Evolutionary conservation across 2,888 invertebrate genomes (phyloP).

Genomic region (Pristionchus fissidentatus): DNA sequence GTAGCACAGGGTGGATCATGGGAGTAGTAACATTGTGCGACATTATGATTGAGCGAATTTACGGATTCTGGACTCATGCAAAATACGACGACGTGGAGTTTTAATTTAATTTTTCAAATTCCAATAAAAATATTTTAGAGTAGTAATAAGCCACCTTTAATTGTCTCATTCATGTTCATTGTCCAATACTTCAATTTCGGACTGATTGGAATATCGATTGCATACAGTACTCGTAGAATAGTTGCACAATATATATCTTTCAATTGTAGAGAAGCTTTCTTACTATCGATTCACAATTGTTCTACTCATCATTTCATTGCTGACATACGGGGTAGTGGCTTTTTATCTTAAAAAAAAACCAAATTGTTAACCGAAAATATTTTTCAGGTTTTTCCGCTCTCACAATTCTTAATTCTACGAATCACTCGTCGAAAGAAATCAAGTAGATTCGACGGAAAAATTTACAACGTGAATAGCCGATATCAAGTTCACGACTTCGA

Average conservation of each 20-base stretch:
- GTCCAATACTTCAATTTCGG: background rate
- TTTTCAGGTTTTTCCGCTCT: background rate
- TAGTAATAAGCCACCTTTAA: background rate
- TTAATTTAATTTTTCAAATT: too few relatives aligned
- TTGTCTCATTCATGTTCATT: background rate
- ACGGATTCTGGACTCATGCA: background rate
- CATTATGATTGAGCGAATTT: constrained; percentile 17
- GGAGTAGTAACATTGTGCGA: background rate
- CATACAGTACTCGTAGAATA: too few relatives aligned
- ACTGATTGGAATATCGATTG: background rate
- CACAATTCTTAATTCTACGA: background rate
- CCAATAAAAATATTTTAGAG: background rate
- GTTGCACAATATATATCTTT: background rate
- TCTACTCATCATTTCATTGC: background rate
- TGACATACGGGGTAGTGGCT: constrained; percentile 2
- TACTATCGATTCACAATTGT: background rate
- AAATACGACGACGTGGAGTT: constrained; percentile 6
- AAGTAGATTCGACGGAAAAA: background rate
- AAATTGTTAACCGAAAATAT: background rate
- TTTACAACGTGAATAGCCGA: constrained; percentile 7
- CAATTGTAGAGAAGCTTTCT: background rate
- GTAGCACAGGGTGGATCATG: constrained; percentile 29
- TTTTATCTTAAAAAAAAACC: too few relatives aligned
- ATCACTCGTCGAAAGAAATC: background rate
- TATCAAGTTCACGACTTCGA: background rate